phyloP scores from a whole-genome alignment of 2,888 invertebrate species.

The Sarcophaga caerulescens region DNA sequence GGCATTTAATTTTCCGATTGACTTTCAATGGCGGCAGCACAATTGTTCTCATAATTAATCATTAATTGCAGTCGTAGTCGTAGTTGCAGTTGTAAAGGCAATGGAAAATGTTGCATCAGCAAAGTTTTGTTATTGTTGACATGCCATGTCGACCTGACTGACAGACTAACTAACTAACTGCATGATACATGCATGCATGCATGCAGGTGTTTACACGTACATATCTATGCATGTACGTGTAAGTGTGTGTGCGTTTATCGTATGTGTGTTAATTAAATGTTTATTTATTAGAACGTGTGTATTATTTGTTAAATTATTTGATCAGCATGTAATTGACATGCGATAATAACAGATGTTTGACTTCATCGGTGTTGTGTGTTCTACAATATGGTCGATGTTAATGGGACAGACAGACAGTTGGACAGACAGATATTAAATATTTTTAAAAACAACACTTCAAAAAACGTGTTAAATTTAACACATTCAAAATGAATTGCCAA shows the following conservation, averaged over 20 bases:
- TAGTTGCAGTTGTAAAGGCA: too few species aligned
- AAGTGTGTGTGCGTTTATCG: not conserved
- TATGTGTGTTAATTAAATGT: constrained; percentile 8
- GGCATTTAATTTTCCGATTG: constrained; percentile 7
- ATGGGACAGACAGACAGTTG: not conserved
- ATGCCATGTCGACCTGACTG: not conserved
- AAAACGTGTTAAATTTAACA: too few species aligned
- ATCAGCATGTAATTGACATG: not conserved
- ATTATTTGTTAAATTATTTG: constrained; percentile 27
- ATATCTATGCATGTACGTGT: not conserved
- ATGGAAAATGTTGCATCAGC: constrained; percentile 39
- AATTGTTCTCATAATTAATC: constrained; percentile 46
- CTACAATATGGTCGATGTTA: too few species aligned
- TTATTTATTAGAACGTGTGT: not conserved
- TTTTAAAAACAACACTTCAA: not conserved
- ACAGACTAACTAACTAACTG: too few species aligned
- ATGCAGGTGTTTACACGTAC: not conserved
- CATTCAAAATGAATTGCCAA: too few species aligned
- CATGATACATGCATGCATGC: not conserved
- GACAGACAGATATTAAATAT: not conserved
- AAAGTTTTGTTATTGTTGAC: not conserved
- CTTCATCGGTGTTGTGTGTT: not conserved
- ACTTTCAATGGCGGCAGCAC: not conserved
- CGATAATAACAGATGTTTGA: not conserved
- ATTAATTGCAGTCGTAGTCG: constrained; percentile 12